These are phyloP conservation scores for Drosophila parthenogenetica DNA, from an alignment of 2,888 invertebrate genomes.

Conservation along the genomic window DNA sequence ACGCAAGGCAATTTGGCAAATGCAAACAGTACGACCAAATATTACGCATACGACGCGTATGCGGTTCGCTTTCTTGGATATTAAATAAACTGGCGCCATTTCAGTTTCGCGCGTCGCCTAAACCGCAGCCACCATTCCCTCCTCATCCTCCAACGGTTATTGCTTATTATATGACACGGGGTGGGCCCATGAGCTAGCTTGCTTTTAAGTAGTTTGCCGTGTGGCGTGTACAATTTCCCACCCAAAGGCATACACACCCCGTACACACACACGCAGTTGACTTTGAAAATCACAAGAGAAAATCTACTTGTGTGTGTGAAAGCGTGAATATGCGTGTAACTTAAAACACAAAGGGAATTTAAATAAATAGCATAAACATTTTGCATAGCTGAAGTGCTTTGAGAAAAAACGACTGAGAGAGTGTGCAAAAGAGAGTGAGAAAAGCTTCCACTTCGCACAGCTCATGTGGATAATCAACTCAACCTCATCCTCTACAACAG, in stretches of 20 bases:
- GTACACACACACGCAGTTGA: constrained; percentile 22
- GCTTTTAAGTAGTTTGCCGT: constrained; percentile 52
- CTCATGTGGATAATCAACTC: constrained; percentile 63
- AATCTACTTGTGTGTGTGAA: constrained; percentile 42
- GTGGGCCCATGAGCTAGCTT: constrained; percentile 9
- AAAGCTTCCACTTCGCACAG: constrained; percentile 16
- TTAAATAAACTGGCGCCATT: constrained; percentile 80
- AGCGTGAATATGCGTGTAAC: constrained; percentile 17
- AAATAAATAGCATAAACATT: constrained; percentile 74
- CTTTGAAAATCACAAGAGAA: constrained; percentile 59
- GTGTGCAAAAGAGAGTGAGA: not conserved
- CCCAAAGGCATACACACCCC: not conserved
- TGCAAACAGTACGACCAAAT: constrained; percentile 78
- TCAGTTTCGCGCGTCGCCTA: constrained; percentile 63
- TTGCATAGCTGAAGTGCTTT: constrained; percentile 39
- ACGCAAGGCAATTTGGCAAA: constrained; percentile 83
- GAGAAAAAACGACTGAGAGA: not conserved
- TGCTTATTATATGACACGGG: constrained; percentile 64
- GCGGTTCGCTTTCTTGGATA: constrained; percentile 53
- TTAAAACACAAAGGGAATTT: constrained; percentile 57
- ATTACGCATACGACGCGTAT: constrained; percentile 62
- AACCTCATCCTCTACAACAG: not conserved
- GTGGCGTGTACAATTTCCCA: constrained; percentile 42
- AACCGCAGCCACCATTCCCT: constrained; percentile 32
- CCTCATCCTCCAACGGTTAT: constrained; percentile 57